Evolutionary conservation across 1,140 invertebrate genomes (phyloP).

Genomic region (Zophobas morio): DNA sequence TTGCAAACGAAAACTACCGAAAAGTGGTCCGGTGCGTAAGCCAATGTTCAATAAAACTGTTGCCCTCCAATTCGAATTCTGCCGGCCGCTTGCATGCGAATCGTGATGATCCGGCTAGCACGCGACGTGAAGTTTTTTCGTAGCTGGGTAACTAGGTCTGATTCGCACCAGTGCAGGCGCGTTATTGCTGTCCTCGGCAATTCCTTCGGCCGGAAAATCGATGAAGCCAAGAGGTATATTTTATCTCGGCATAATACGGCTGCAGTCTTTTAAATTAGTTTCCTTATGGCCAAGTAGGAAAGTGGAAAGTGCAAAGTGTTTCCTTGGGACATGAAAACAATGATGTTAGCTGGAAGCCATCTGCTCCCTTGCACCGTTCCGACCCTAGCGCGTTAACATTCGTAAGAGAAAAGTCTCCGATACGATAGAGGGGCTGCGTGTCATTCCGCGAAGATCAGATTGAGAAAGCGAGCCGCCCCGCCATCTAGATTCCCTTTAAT

Average conservation of each 20-base stretch:
- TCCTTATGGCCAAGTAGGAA: constrained; percentile 45
- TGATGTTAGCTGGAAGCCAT: constrained; percentile 56
- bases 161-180: too few species aligned
- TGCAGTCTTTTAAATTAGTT: constrained; percentile 57
- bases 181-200: background rate
- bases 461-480: too few species aligned
- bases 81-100: too few species aligned
- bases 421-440: background rate
- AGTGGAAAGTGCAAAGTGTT: constrained; percentile 60
- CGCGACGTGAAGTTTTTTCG: too few species aligned
- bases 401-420: background rate
- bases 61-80: too few species aligned
- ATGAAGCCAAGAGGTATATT: constrained; percentile 30
- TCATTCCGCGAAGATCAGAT: background rate
- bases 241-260: constrained; percentile 40
- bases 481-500: too few species aligned
- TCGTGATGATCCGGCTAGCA: too few species aligned
- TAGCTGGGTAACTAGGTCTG: too few species aligned
- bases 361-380: constrained; percentile 50
- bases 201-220: constrained; percentile 14
- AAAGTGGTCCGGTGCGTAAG: too few species aligned
- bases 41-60: too few species aligned
- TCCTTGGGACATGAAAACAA: constrained; percentile 58
- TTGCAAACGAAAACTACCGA: too few species aligned
- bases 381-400: constrained; percentile 6